Conservation (phyloP, 2,113 vertebrate genomes). For the Tympanuchus pallidicinctus region DNA sequence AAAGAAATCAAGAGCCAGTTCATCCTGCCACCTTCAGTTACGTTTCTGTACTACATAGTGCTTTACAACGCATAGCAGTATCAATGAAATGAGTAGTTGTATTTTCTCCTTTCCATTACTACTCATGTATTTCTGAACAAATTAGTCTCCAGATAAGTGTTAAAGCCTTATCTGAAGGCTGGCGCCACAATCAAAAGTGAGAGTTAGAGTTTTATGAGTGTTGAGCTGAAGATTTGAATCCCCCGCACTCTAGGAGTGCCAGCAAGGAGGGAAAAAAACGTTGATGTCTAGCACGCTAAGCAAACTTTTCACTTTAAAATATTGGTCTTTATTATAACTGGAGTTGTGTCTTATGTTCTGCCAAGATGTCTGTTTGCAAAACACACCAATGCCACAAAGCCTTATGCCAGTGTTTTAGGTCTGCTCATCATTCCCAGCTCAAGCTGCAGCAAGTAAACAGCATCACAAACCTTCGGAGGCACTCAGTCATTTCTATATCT, state of each 20-base stretch:
- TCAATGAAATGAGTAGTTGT: not conserved
- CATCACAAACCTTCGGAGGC: not conserved
- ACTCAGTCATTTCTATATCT: not conserved
- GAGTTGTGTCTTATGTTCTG: constrained; percentile 14
- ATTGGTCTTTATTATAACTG: not conserved
- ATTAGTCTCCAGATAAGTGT: not conserved
- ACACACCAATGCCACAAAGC: not conserved
- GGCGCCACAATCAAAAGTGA: not conserved
- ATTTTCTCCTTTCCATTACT: not conserved
- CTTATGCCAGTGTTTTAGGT: constrained; percentile 20
- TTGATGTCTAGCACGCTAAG: not conserved
- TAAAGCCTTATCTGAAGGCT: not conserved
- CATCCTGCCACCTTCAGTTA: constrained; percentile 58
- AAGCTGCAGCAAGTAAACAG: constrained; percentile 34
- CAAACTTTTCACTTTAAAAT: constrained; percentile 32
- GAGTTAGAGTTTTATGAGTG: not conserved
- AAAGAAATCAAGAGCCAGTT: not conserved
- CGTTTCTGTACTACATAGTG: not conserved
- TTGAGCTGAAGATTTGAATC: not conserved
- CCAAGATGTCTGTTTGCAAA: constrained; percentile 15
- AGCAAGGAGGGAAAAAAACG: not conserved
- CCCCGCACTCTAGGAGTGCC: not conserved
- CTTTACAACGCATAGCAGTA: not conserved
- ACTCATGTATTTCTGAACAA: not conserved
- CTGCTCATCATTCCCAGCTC: constrained; percentile 22